Percentiles rank a stretch among this genome's conserved stretches.
phyloP scores from a whole-genome alignment of 2,113 vertebrate genomes.

The Hippocampus guttulatus region DNA sequence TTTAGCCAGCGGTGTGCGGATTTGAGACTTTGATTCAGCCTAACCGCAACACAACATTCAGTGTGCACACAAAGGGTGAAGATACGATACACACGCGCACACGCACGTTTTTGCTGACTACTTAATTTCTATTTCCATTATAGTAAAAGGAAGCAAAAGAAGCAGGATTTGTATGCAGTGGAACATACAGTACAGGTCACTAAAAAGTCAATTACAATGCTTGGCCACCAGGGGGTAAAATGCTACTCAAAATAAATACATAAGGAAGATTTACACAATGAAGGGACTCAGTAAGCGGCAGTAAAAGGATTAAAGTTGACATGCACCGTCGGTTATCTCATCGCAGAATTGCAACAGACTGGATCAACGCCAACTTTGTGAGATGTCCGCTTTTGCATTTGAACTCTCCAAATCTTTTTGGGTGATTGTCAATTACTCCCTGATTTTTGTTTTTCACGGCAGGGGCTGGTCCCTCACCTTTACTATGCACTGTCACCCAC shows the following conservation, averaged over 20 bases:
- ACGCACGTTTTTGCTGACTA: background rate
- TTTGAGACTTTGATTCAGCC: background rate
- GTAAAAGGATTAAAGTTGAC: background rate
- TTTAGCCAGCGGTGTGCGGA: constrained; percentile 52
- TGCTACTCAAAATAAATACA: background rate
- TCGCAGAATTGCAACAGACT: no score
- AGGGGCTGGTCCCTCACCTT: no score
- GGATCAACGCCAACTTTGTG: no score
- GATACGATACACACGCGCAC: background rate
- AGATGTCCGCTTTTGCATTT: no score
- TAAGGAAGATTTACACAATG: background rate
- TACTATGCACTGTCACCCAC: constrained; percentile 64
- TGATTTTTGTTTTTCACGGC: no score
- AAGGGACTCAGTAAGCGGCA: background rate
- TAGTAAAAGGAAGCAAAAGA: background rate
- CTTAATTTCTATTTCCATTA: background rate
- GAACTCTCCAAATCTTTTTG: no score
- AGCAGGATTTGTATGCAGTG: background rate
- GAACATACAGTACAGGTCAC: background rate
- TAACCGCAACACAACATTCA: background rate
- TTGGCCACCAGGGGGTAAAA: constrained; percentile 7
- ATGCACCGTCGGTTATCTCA: no score
- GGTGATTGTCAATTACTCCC: no score
- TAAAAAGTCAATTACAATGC: background rate
- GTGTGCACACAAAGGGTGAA: background rate